Evolutionary conservation across 2,888 invertebrate genomes (phyloP), one percentile per base, ranked within the genome.

Genomic region (Chrysolina americana): DNA sequence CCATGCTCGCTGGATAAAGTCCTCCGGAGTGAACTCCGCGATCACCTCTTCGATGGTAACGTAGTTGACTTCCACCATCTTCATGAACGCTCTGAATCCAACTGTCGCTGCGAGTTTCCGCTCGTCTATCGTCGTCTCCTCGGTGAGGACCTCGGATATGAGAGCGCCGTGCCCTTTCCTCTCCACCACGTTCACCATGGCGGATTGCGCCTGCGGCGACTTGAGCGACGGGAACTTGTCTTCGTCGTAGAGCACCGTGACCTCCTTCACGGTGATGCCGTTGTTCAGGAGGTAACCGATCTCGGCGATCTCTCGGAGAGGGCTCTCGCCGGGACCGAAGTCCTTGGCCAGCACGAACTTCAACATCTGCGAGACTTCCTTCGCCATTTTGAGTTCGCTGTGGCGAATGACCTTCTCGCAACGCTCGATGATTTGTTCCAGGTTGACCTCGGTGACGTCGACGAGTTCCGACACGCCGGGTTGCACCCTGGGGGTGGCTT

Each of bases 11-110:
- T 94, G 92, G 77, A 93, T 92, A 86, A 96, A 96, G 88, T 96
- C 96, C 88, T 95, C 94, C 2, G 95, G 95, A 75, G 92, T 92
- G 85, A 96, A 95, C 83, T 94, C 93, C 2, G 94, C 92, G 79
- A 96, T 94, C 23, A 96, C 93, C 87, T 95, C 95, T 87, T 96
- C 96, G 23, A 96, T 94, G 0, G 94, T 93, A 68, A 93, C 92
- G 84, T 95, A 93, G 83, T 93, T 93, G 73, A 93, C 89, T 85
- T 95, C 94, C 10, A 96, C 93, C 95, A 96, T 95, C 84, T 93
- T 93, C 89, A 96, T 93, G 86, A 96, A 95, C 8, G 96, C 96
- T 79, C 94, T 92, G 88, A 96, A 96, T 13, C 96, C 96, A 68
- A 94, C 94, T 68, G 94, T 95, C 0, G 94, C 93, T 4, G 94